Evolutionary conservation across 1,140 invertebrate genomes (phyloP), one percentile per base, ranked within the genome.

Genomic region (Drosophila subpulchrella): DNA sequence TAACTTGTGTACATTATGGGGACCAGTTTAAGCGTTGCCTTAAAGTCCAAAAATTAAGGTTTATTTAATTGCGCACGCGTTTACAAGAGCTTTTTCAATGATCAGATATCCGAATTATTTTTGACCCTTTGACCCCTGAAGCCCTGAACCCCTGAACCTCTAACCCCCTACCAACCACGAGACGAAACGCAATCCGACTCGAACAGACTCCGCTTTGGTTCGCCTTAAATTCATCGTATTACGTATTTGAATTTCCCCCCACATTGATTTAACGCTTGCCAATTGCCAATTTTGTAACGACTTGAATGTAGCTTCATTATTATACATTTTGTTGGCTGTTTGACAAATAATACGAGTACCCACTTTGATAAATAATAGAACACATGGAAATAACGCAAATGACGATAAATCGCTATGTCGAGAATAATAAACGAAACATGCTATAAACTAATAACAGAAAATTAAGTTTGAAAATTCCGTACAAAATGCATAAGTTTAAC

Each of bases 291-390:
- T 77, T 72, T 84, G 55, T 86, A 56, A 59, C 53, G 56, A 83
- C 75, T 88, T 79, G 75, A 83, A 89, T 77, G 78, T 67, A 84
- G 85, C 85, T 89, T 89, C 77, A 89, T 89, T 80, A 77, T 81
- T 84, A 78, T 78, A 84, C 85, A 89, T 89, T 89, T 90, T 90
- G 84, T 89, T 89, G 84, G 84, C 84, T 88, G 84, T 88, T 88
- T 88, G 83, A 88, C 72, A 80, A 73, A 88, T 80, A 75, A 83
- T 74, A 80, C 62, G 39, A 84, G 56, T 58, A 72, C 68, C 68
- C 65, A 71, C 76, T 68, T 84, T 66, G 27, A 83, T 46, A 70
- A 78, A 59, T 71, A 78, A 77, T 63, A 65, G 44, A 78, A 66
- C 59, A 78, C 76, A 78, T 71, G 66, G 51, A 68, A 78, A 61